Percentiles rank a stretch among this genome's conserved stretches.
phyloP scores from a whole-genome alignment of 2,797 vertebrate genomes.

The Semaprochilodus insignis region DNA sequence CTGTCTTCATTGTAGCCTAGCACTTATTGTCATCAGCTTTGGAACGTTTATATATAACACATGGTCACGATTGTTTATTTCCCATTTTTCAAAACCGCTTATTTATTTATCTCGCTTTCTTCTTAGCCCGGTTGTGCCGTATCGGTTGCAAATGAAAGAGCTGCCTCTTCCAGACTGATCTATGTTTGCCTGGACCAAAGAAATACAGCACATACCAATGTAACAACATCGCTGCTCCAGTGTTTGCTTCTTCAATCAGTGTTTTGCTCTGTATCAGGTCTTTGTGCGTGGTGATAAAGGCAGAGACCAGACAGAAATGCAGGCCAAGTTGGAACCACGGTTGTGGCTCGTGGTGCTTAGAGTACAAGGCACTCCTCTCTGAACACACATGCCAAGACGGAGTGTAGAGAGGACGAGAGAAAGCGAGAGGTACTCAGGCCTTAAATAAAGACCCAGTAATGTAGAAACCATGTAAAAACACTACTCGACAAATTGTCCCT shows the following conservation, averaged over 20 bases:
- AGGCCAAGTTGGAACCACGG: too few relatives aligned
- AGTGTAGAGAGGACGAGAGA: background rate
- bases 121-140: background rate
- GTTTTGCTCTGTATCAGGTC: background rate
- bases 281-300: background rate
- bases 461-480: background rate
- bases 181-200: background rate
- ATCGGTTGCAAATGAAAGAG: background rate
- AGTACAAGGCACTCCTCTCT: background rate
- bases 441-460: background rate
- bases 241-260: too few relatives aligned
- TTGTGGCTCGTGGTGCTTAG: background rate
- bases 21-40: constrained; percentile 38
- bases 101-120: background rate
- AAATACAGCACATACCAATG: background rate
- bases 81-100: background rate
- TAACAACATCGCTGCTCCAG: background rate
- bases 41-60: constrained; percentile 28
- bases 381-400: constrained; percentile 11
- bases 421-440: background rate
- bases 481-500: constrained; percentile 4
- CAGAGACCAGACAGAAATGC: background rate
- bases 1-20: constrained; percentile 46
- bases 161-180: background rate
- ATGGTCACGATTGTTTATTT: background rate